A percentile compares a stretch with the other conserved stretches of the same genome.
phyloP scores from a whole-genome alignment of 2,797 vertebrate species.

The Urophycis tenuis region DNA sequence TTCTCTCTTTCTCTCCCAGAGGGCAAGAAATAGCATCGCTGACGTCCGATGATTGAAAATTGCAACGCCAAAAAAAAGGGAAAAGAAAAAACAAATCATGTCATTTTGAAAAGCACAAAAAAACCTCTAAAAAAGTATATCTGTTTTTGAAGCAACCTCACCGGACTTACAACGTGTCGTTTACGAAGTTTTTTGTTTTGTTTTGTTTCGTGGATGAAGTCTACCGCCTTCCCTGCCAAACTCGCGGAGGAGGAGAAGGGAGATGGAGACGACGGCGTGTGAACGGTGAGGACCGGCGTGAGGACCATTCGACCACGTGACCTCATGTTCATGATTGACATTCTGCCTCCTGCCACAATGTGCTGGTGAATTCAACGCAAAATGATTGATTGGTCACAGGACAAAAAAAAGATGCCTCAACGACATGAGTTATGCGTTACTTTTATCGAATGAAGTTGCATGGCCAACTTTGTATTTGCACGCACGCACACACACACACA shows the following conservation, averaged over 20 bases:
- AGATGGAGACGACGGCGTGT: neutral
- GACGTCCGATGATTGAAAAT: conserved; percentile 31
- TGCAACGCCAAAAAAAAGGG: conserved; percentile 43
- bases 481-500: neutral
- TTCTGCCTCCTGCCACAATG: neutral
- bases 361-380: neutral
- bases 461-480: conserved; percentile 1
- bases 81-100: neutral
- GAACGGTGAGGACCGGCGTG: neutral
- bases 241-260: neutral
- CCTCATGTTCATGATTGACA: neutral
- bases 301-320: neutral
- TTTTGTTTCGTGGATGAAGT: conserved; percentile 2
- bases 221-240: neutral
- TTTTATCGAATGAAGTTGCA: neutral
- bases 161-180: conserved; percentile 4
- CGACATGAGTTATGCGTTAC: neutral
- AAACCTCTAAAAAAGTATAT: conserved; percentile 22
- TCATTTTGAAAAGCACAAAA: conserved; percentile 44
- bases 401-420: neutral
- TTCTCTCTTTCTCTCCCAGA: conserved; percentile 38
- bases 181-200: conserved; percentile 13
- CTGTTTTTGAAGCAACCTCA: neutral
- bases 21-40: conserved; percentile 22
- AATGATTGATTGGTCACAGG: conserved; percentile 10